Base-by-base conservation (phyloP, 2,888 invertebrate species). In the Rhamphomyia laevipes region DNA sequence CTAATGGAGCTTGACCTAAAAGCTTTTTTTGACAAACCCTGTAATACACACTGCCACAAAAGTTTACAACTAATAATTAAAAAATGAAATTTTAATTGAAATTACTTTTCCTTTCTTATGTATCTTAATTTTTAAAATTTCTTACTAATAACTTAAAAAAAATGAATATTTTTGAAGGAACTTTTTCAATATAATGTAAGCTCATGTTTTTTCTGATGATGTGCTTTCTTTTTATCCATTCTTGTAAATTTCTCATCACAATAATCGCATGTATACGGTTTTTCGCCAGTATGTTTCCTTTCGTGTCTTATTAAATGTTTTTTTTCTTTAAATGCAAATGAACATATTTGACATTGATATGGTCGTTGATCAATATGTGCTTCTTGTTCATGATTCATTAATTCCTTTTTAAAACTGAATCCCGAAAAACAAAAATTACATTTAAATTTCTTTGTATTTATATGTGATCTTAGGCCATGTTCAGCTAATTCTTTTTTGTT, bases 171-270 rank as follows among this genome's bases (percentile, higher is more conserved):
- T n/a, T n/a, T n/a, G n/a, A n/a, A n/a, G n/a, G 23, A 27, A 27
- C 2, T 9, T 6, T 27, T 27, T 27, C 7, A 27, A 27, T 27
- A 9, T 2, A 27, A 27, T 7, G 7, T 76, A 42, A 1, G 75
- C 71, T 48, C 73, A 42, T 42, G 42, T 27, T 42, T 21, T 42
- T 27, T 42, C 15, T 10, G 15, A 27, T 42, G 42, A 42, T 42
- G 42, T 18, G 40, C 18, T 23, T 42, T 42, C n/a, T 23, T 21
- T 13, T 21, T 21, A 27, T 42, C 42, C 15, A 23, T 42, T 42
- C 42, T 21, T 7, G 42, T 42, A 27, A 42, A 42, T 27, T 27
- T 21, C 27, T 42, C 42, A 10, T 21, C 11, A 15, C 42, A 42
- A 15, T 15, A n/a, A 13, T 21, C 15, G 15, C 42, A 42, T 42